A percentile compares a stretch with the other conserved stretches of the same genome.
Evolutionary conservation across 2,797 vertebrate genomes (phyloP).

Genomic region (Gephyroberyx darwinii): DNA sequence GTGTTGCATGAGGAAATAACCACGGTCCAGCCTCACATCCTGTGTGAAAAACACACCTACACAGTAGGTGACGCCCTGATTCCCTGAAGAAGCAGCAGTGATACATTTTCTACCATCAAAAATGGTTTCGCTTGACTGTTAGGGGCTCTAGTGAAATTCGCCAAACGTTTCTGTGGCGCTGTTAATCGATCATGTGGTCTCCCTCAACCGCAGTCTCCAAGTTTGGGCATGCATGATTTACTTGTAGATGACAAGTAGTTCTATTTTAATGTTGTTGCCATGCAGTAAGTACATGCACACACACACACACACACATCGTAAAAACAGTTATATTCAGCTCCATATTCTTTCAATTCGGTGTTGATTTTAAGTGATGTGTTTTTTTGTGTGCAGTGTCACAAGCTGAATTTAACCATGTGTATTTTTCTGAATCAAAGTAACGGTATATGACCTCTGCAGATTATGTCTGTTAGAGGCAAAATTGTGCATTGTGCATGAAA

Average conservation of each 20-base stretch:
- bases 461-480: background rate
- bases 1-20: constrained; percentile 17
- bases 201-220: background rate
- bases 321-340: constrained; percentile 56
- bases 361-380: constrained; percentile 27
- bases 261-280: constrained; percentile 41
- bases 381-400: constrained; percentile 3
- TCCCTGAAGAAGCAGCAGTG: background rate
- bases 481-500: constrained; percentile 23
- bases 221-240: constrained; percentile 16
- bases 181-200: constrained; percentile 34
- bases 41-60: constrained; percentile 11
- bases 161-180: constrained; percentile 4
- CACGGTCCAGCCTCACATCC: constrained; percentile 15
- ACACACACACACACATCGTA: background rate
- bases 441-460: constrained; percentile 4
- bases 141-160: constrained; percentile 8
- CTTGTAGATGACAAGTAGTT: constrained; percentile 17
- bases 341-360: background rate
- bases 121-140: background rate
- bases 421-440: background rate
- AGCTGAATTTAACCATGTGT: background rate
- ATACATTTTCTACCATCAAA: constrained; percentile 18
- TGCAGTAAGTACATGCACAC: constrained; percentile 13
- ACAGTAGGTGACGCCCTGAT: background rate